Evolutionary conservation across 2,797 vertebrate genomes (phyloP), one percentile per base, ranked within the genome.

Genomic region (Falco peregrinus): DNA sequence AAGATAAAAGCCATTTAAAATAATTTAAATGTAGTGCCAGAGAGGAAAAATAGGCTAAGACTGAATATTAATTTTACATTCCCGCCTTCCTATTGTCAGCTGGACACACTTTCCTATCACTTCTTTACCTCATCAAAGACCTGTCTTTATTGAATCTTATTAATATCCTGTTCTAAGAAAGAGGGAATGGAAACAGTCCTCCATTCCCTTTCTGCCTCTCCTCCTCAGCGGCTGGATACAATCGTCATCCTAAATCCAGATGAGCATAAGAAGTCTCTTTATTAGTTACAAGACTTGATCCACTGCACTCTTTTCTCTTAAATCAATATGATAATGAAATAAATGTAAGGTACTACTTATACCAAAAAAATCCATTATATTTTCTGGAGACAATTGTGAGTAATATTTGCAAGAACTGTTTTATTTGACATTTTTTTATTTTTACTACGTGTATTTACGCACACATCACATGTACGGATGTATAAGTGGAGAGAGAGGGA

Each of bases 1-100:
- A 95, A 93, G 84, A 85, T 96, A 96, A 96, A 95, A 95, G 48
- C 61, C 41, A 93, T 90, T 93, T 96, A 77, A 95, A 97, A 93
- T 96, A 89, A 93, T 95, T 87, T 96, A 84, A 92, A 85, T 56
- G 37, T 68, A 93, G 48, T 41, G 39, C 24, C 67, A 94, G 82
- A 89, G 54, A 93, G 61, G 31, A 91, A 96, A 94, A 90, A 92
- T 43, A 94, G 61, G 19, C 65, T 84, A 89, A 79, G 50, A 57
- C 68, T 79, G 82, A 96, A 87, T 91, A 95, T 92, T 95, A 96
- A 97, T 96, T 96, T 89, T 93, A 56, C 10, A 75, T 41, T 85
- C 51, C 47, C 89, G 59, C 5, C 19, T 85, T 87, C 76, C 74
- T 87, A 53, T 85, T 93, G 53, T 91, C 53, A 83, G 33, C 33